These are phyloP conservation scores for Acronicta alni DNA, from an alignment of 2,888 invertebrate species.

Conservation along the genomic window DNA sequence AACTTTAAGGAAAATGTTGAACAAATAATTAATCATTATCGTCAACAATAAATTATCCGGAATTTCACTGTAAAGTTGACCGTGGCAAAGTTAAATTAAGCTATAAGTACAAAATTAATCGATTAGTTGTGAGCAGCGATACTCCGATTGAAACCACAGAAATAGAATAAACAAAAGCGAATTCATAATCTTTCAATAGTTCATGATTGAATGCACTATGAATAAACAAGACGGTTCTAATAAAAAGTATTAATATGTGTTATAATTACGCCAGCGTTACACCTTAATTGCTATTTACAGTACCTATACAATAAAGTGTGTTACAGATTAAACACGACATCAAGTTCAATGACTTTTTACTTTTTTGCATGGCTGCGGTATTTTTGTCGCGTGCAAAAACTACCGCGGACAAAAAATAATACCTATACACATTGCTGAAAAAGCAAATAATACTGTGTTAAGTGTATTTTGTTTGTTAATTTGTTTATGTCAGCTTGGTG, in stretches of 20 bases:
- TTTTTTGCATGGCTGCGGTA: constrained; percentile 50
- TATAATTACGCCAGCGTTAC: constrained; percentile 20
- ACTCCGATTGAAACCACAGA: too few relatives aligned
- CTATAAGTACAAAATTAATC: too few relatives aligned
- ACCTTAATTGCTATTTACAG: constrained; percentile 27
- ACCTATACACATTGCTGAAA: constrained; percentile 34
- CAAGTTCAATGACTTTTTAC: constrained; percentile 53
- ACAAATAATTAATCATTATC: too few relatives aligned
- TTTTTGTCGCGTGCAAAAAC: constrained; percentile 59
- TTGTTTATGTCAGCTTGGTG: background rate
- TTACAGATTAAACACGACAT: constrained; percentile 30
- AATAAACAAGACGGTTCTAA: constrained; percentile 15
- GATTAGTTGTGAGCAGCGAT: too few relatives aligned
- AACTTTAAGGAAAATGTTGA: too few relatives aligned
- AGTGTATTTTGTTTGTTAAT: constrained; percentile 4
- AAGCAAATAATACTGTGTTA: constrained; percentile 28
- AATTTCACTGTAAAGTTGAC: too few relatives aligned
- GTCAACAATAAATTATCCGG: too few relatives aligned
- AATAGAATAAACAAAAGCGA: too few relatives aligned
- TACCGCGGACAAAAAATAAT: constrained; percentile 37
- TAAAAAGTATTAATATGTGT: constrained; percentile 6
- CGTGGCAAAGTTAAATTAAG: too few relatives aligned
- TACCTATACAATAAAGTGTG: constrained; percentile 18
- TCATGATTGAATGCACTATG: background rate
- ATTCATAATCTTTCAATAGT: background rate